Base-by-base conservation (phyloP, 2,888 invertebrate species). In the Hypolimnas misippus region DNA sequence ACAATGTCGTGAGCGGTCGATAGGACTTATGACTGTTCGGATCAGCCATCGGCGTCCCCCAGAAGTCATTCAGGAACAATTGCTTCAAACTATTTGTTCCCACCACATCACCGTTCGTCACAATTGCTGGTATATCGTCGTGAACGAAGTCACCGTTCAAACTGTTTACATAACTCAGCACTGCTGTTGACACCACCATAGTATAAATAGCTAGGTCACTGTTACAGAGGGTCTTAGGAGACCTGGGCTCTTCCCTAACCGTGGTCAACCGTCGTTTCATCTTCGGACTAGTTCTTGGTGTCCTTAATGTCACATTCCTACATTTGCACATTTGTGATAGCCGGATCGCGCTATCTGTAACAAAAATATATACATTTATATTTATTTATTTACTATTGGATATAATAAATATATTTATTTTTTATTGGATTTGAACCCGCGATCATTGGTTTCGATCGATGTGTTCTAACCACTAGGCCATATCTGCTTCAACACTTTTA, bases 1-100 rank as follows among this genome's bases (percentile, higher is more conserved):
- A 95, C 55, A 97, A 92, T 51, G 96, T 95, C 21, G 97, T 97
- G 72, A 97, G 87, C 29, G 97, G 97, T 73, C 97, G 90, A 87
- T 97, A 97, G 29, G 96, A 97, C 91, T 97, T 97, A 86, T 97
- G 97, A 73, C 97, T 97, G 78, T 94, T 94, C 51, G 93, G 91
- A 79, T 96, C 96, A 50, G 94, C 93, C 96, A 97, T 96, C 33
- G 96, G 95, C 65, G 95, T 96, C 0, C 97, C 97, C 97, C 97
- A 97, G 83, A 97, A 97, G 83, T 97, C 97, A 76, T 97, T 95
- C 78, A 93, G 83, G 75, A 96, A 94, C 70, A 96, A 86, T 73
- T 94, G 94, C 71, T 87, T 87, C 76, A 96, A 75, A 3, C 95
- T 91, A 62, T 93, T 95, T 31, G 93, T 86, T 0, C 95, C 96